Evolutionary conservation across 2,888 invertebrate species (phyloP).

Genomic region (Cheilosia vulpina): DNA sequence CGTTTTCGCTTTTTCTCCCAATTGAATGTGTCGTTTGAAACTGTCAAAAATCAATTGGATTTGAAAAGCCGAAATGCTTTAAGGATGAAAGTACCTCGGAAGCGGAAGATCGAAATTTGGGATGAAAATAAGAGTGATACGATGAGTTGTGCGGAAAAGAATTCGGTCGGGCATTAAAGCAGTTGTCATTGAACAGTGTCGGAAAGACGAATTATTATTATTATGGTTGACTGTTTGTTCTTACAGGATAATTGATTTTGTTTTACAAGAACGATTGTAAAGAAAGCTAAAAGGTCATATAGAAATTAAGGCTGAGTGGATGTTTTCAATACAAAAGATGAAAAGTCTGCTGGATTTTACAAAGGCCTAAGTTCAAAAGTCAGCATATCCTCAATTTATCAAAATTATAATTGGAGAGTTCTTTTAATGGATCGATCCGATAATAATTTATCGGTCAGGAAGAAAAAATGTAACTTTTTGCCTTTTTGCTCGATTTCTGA

Average conservation of each 20-base stretch:
- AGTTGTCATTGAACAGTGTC: no score
- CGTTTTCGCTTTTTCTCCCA: background rate
- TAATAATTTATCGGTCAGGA: no score
- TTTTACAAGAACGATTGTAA: background rate
- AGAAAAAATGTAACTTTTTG: no score
- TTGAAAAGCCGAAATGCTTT: constrained; percentile 2
- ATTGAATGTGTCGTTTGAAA: constrained; percentile 8
- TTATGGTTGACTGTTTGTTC: constrained; percentile 13
- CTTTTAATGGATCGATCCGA: no score
- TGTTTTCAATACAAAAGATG: no score
- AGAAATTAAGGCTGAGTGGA: no score
- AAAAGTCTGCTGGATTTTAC: no score
- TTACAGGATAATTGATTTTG: constrained; percentile 1
- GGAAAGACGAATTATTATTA: constrained; percentile 20
- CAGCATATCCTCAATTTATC: no score
- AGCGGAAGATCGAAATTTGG: constrained; percentile 42
- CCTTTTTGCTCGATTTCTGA: no score
- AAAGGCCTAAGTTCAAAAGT: no score
- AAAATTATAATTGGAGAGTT: no score
- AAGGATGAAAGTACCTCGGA: constrained; percentile 48
- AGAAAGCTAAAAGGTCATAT: background rate
- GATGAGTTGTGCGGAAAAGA: background rate
- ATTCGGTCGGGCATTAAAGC: constrained; percentile 15
- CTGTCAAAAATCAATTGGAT: constrained; percentile 33
- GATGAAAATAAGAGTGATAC: constrained; percentile 6